phyloP scores from a whole-genome alignment of 2,113 vertebrate genomes.

The Atlantisia rogersi region DNA sequence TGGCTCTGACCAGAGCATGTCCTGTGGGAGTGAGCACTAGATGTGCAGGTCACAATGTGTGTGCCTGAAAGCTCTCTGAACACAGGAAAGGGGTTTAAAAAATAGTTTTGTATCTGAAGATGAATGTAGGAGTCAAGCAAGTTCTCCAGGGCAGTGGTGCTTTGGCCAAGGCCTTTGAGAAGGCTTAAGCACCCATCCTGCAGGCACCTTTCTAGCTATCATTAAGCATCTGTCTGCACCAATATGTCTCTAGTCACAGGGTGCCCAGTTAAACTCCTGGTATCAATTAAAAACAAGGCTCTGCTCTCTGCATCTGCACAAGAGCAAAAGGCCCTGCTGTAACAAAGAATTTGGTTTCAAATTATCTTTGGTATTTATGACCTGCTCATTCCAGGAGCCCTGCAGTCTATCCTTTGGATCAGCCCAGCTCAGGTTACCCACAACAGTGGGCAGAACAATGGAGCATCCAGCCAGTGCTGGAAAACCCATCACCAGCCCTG shows the following conservation, averaged over 20 bases:
- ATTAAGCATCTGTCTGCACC: not conserved
- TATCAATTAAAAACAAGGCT: not conserved
- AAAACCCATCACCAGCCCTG: not conserved
- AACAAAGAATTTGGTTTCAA: not conserved
- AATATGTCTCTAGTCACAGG: not conserved
- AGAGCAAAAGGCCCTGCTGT: not conserved
- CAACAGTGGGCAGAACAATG: not conserved
- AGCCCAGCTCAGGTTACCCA: not conserved
- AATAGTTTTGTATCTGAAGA: not conserved
- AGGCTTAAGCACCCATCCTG: not conserved
- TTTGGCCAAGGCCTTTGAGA: not conserved
- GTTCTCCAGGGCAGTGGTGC: not conserved
- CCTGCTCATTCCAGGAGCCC: not conserved
- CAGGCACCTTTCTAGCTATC: not conserved
- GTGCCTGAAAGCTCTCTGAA: not conserved
- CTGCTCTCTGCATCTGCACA: not conserved
- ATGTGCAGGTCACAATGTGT: not conserved
- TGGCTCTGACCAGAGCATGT: not conserved
- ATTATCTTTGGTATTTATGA: not conserved
- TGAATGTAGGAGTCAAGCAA: not conserved
- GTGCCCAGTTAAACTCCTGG: not conserved
- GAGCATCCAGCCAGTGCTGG: not conserved
- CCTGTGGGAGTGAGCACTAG: not conserved
- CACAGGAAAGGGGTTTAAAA: not conserved
- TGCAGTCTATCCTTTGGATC: not conserved